phyloP scores from a whole-genome alignment of 2,888 invertebrate genomes.

The Baronia brevicornis region DNA sequence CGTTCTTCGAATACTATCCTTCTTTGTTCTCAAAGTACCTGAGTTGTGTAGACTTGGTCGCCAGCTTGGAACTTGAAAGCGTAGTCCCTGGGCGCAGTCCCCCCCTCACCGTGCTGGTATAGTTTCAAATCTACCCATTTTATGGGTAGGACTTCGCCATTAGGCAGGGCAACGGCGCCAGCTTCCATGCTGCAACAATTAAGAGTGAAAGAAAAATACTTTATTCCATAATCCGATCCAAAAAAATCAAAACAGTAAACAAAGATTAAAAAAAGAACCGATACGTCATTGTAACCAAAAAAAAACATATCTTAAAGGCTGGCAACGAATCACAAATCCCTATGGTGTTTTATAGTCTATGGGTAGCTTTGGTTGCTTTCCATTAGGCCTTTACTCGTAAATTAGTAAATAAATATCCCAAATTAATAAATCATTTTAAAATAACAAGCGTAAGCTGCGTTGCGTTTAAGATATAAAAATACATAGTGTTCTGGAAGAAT shows the following conservation, averaged over 20 bases:
- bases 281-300: too few relatives aligned
- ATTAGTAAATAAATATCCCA: background rate
- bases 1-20: too few relatives aligned
- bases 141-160: constrained; percentile 72
- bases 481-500: too few relatives aligned
- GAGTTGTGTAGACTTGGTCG: constrained; percentile 71
- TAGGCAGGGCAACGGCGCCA: constrained; percentile 76
- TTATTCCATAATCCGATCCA: background rate
- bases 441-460: too few relatives aligned
- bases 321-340: too few relatives aligned
- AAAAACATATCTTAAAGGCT: too few relatives aligned
- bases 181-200: constrained; percentile 56
- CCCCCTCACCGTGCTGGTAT: constrained; percentile 81
- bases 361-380: too few relatives aligned
- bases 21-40: constrained; percentile 56
- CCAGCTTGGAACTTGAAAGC: constrained; percentile 78
- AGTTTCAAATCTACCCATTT: constrained; percentile 78
- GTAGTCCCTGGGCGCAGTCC: constrained; percentile 77
- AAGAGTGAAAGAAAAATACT: background rate
- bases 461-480: too few relatives aligned
- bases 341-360: too few relatives aligned
- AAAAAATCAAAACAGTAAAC: too few relatives aligned
- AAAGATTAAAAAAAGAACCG: too few relatives aligned
- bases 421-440: too few relatives aligned
- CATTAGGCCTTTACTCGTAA: background rate